Base-by-base conservation (phyloP, 2,888 invertebrate species). In the Pseudolycoriella hygida region DNA sequence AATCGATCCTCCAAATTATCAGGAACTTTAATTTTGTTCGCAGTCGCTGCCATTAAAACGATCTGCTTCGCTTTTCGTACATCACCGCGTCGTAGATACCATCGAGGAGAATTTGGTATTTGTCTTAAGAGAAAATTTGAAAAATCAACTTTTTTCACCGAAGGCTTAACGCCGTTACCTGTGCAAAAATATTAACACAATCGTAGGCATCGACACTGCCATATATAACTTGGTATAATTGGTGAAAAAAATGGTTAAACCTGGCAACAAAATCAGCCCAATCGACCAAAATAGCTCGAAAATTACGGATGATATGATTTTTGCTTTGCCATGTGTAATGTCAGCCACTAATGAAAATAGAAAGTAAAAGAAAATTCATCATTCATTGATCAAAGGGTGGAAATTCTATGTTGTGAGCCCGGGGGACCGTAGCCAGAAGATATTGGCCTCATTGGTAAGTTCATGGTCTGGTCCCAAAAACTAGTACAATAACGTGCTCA, bases 61-160 rank as follows among this genome's bases (percentile, higher is more conserved):
- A 62, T 53, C 18, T 55, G 52, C 12, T 64, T 50, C 0, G 64
- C 61, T 17, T 53, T 53, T 43, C 61, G 62, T 10, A 60, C 52
- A 20, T 58, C 54, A 3, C 61, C 57, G 17, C 59, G 57, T 2
- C 55, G 57, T 3, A 66, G 50, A 11, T 65, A 53, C 67, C 67
- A 67, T 10, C 64, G 58, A 0, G 67, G 67, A 1, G 66, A 60
- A 47, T 67, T 66, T 1, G 66, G 57, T 30, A 67, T 63, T 60
- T 61, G 65, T 48, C 61, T 62, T 40, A 34, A 40, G 40, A n/a
- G n/a, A n/a, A n/a, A n/a, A n/a, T n/a, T n/a, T n/a, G n/a, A n/a
- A n/a, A n/a, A n/a, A n/a, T n/a, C n/a, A n/a, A n/a, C n/a, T n/a
- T n/a, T n/a, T n/a, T n/a, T n/a, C n/a, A n/a, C n/a, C n/a, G n/a